Percentiles rank a stretch among this genome's conserved stretches.
Conservation (phyloP, 1,140 invertebrate genomes). For the Lucilia sericata region DNA sequence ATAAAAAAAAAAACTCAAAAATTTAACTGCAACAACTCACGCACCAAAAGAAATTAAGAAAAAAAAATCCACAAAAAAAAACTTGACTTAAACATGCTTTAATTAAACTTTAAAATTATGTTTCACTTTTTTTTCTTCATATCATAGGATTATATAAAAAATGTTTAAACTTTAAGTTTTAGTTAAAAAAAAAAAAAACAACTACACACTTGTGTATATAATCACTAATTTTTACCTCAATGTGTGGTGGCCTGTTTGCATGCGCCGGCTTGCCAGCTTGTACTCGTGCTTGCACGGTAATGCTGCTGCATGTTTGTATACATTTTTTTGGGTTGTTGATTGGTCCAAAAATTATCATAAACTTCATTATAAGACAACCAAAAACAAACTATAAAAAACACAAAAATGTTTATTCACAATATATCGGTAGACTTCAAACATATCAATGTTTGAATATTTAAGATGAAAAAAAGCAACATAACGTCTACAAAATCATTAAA, state of each 20-base stretch:
- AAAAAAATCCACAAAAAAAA: constrained; percentile 19
- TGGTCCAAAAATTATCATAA: too few relatives aligned
- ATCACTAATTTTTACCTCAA: not conserved
- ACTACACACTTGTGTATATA: too few relatives aligned
- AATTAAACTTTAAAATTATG: constrained; percentile 36
- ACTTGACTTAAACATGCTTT: constrained; percentile 41
- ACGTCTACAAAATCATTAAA: constrained; percentile 17
- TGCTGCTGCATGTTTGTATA: not conserved
- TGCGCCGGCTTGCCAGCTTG: not conserved
- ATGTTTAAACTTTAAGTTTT: not conserved
- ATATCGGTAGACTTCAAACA: constrained; percentile 9
- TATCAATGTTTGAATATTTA: constrained; percentile 1
- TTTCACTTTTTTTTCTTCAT: not conserved
- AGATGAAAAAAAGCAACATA: not conserved
- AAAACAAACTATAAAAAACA: not conserved
- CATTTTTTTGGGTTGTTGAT: not conserved
- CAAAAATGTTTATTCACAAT: not conserved
- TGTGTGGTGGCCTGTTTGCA: not conserved
- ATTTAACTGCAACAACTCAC: not conserved
- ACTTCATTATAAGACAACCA: too few relatives aligned
- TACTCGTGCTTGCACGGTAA: too few relatives aligned
- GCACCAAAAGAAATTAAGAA: not conserved
- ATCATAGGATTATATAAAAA: constrained; percentile 24
- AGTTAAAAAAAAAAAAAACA: too few relatives aligned
- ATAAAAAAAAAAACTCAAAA: not conserved